Conservation (phyloP, 2,888 invertebrate genomes). For the Standfussiana lucernea region DNA sequence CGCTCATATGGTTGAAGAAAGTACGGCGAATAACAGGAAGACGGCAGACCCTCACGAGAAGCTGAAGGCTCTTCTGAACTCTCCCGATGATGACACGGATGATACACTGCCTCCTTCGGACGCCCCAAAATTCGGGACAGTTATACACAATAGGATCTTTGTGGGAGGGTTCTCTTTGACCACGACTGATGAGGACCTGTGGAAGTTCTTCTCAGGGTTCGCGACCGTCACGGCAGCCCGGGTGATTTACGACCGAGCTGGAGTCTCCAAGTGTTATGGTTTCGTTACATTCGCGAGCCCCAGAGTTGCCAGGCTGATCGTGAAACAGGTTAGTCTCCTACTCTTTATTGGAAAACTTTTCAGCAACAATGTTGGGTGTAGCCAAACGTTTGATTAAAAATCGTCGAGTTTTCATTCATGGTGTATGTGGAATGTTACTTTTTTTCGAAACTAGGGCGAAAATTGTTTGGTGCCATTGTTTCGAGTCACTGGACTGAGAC, state of each 20-base stretch:
- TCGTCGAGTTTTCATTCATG: conserved; percentile 49
- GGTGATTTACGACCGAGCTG: conserved; percentile 98
- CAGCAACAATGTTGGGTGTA: conserved; percentile 54
- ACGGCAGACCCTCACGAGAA: conserved; percentile 87
- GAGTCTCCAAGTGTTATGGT: conserved; percentile 98
- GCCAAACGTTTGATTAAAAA: conserved; percentile 51
- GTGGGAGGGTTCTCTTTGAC: conserved; percentile 98
- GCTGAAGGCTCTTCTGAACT: conserved; percentile 86
- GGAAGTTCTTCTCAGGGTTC: conserved; percentile 97
- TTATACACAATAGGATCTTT: conserved; percentile 98
- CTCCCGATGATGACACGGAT: conserved; percentile 86
- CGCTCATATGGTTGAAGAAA: conserved; percentile 88
- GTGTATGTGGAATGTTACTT: conserved; percentile 8
- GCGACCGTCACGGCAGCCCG: conserved; percentile 98
- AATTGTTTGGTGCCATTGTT: conserved; percentile 55
- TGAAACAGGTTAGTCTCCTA: conserved; percentile 85
- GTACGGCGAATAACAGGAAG: conserved; percentile 82
- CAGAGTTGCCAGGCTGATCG: conserved; percentile 87
- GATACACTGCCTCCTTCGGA: conserved; percentile 86
- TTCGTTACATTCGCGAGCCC: conserved; percentile 93
- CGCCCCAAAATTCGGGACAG: conserved; percentile 93
- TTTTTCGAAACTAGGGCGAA: conserved; percentile 30
- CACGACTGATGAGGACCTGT: conserved; percentile 97
- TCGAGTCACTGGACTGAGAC: conserved; percentile 27
- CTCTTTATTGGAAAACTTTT: conserved; percentile 59